These are phyloP conservation scores for Drosophila rhopaloa DNA, from an alignment of 1,140 invertebrate species.

Conservation along the genomic window DNA sequence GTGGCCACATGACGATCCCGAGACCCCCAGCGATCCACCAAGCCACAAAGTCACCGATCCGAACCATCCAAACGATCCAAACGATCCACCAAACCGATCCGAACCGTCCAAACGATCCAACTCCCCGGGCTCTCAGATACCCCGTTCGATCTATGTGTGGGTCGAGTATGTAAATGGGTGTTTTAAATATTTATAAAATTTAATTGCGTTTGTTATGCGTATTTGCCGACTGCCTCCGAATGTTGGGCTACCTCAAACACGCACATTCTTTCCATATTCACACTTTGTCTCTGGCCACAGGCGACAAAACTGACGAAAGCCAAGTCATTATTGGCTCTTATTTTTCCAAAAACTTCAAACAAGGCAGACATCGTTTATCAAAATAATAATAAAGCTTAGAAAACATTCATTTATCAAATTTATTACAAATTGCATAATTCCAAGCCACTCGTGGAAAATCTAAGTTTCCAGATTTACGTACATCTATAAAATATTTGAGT, in stretches of 20 bases:
- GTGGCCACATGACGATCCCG: conserved; percentile 13
- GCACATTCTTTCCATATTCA: conserved; percentile 73
- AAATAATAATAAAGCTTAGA: background rate
- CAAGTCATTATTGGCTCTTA: background rate
- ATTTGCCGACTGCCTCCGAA: conserved; percentile 45
- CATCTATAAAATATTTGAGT: no score
- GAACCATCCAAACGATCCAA: background rate
- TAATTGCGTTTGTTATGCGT: conserved; percentile 77
- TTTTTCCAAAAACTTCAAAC: no score
- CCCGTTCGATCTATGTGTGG: conserved; percentile 16
- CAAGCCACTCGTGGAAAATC: no score
- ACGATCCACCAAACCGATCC: background rate
- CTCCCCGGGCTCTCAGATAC: conserved; percentile 12
- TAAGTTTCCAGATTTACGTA: no score
- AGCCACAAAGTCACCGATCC: no score
- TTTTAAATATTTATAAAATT: conserved; percentile 81
- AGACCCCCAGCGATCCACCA: conserved; percentile 14
- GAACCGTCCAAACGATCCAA: background rate
- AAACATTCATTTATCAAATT: background rate
- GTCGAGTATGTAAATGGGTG: conserved; percentile 68
- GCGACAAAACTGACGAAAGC: conserved; percentile 18
- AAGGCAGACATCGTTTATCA: background rate
- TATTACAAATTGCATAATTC: background rate
- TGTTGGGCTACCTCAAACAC: conserved; percentile 60
- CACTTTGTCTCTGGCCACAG: conserved; percentile 46